Percentiles rank a stretch among this genome's conserved stretches.
These are phyloP conservation scores for Sceloporus undulatus DNA, from an alignment of 2,113 vertebrate species.

Conservation along the genomic window DNA sequence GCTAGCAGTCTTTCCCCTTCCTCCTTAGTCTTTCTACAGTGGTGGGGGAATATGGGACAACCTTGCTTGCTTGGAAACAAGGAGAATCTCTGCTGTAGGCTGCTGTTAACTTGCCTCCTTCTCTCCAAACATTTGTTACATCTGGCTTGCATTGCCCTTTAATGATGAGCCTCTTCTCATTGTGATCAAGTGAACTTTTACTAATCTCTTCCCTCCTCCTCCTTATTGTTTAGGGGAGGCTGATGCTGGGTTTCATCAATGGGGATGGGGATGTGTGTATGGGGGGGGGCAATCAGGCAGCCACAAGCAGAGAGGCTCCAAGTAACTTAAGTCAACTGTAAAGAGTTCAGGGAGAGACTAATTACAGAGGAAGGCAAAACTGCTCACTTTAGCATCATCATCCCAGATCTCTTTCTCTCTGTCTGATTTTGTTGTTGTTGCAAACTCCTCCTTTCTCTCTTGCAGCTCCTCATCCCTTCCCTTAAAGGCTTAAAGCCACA, in stretches of 20 bases:
- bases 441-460: not conserved
- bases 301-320: constrained; percentile 65
- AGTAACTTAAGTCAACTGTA: constrained; percentile 83
- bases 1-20: constrained; percentile 30
- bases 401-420: constrained; percentile 60
- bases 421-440: not conserved
- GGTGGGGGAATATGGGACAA: not conserved
- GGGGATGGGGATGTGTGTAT: constrained; percentile 25
- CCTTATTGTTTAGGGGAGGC: constrained; percentile 79
- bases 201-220: constrained; percentile 77
- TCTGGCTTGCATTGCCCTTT: constrained; percentile 77
- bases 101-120: constrained; percentile 6
- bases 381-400: constrained; percentile 69
- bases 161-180: constrained; percentile 72
- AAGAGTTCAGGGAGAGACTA: constrained; percentile 76
- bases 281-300: constrained; percentile 36
- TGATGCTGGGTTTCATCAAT: constrained; percentile 81
- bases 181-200: constrained; percentile 80
- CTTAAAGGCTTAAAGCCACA: not conserved
- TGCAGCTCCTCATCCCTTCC: not conserved
- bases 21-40: not conserved
- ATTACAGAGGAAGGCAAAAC: constrained; percentile 74
- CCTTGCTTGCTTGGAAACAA: not conserved
- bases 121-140: constrained; percentile 60
- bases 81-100: not conserved